Evolutionary conservation across 2,888 invertebrate species (phyloP), one percentile per base, ranked within the genome.

Genomic region (Arge pagana): DNA sequence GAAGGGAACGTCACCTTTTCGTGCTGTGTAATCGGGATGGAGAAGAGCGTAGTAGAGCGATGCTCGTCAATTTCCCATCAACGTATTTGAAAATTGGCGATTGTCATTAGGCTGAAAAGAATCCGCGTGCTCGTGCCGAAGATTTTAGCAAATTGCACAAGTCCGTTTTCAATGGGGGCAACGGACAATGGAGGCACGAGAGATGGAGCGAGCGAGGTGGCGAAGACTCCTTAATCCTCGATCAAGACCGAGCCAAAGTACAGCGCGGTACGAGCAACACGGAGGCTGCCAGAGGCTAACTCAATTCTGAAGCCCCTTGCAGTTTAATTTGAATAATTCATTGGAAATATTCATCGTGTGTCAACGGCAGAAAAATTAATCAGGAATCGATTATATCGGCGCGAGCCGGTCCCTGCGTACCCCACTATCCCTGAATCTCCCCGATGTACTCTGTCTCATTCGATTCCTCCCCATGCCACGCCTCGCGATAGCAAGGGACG

Each of bases 341-440:
- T 63, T 60, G 62, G 64, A 67, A 62, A 61, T 61, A 67, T 68
- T 63, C 65, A 62, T 64, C 59, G 64, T 61, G 60, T 65, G 67
- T 64, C 66, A 68, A 63, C 58, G 62, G 56, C 67, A 68, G 67
- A 64, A 58, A 64, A 66, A 62, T 65, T 66, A 66, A 67, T 67
- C 66, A 65, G 59, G 59, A 66, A 64, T 66, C 65, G 61, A 66
- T 61, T 45, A 62, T 60, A 59, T 57, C 56, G 57, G 45, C 11
- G 19, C 16, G 36, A 16, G 7, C 6, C 23, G 35, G 30, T 23
- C 16, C 6, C 8, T 35, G n/a, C n/a, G n/a, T n/a, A n/a, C n/a
- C n/a, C n/a, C n/a, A n/a, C n/a, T n/a, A 35, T 45, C 45, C 45
- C 45, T 15, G 45, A 45, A 45, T 45, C 45, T 33, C 45, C 45